phyloP scores from a whole-genome alignment of 2,113 vertebrate genomes.

The Erythrolamprus reginae region DNA sequence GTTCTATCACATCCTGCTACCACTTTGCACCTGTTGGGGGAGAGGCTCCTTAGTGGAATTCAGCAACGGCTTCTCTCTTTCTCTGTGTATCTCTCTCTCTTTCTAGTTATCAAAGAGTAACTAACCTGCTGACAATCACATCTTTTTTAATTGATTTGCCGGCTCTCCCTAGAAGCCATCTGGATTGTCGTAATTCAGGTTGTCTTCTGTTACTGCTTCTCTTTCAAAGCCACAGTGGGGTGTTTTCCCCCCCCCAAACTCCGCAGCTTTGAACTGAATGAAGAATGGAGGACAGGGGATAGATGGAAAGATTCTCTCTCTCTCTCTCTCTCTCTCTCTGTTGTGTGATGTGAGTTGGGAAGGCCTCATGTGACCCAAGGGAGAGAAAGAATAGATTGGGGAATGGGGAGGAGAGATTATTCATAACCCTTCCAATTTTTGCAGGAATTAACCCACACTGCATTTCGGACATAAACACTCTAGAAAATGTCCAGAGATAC shows the following conservation, averaged over 20 bases:
- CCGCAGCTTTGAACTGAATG: constrained; percentile 23
- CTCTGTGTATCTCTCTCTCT: neutral
- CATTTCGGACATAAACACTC: too few relatives aligned
- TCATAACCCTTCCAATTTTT: neutral
- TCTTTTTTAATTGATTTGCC: neutral
- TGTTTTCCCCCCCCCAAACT: neutral
- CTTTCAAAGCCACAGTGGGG: neutral
- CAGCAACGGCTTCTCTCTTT: neutral
- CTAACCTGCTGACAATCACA: neutral
- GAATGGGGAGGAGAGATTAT: neutral
- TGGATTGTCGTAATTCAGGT: neutral
- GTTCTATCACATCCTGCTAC: neutral
- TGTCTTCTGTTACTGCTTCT: neutral
- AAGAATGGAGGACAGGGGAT: neutral
- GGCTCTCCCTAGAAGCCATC: neutral
- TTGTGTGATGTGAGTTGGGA: neutral
- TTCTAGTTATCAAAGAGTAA: neutral
- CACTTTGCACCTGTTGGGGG: neutral
- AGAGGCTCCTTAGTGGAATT: neutral
- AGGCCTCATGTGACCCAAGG: neutral
- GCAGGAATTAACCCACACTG: too few relatives aligned
- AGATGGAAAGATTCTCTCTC: neutral
- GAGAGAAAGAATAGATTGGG: neutral
- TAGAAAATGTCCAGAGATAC: too few relatives aligned
- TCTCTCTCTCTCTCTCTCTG: too few relatives aligned